Evolutionary conservation across 2,113 vertebrate species (phyloP), one percentile per base, ranked within the genome.

Genomic region (Dryoscopus gambensis): DNA sequence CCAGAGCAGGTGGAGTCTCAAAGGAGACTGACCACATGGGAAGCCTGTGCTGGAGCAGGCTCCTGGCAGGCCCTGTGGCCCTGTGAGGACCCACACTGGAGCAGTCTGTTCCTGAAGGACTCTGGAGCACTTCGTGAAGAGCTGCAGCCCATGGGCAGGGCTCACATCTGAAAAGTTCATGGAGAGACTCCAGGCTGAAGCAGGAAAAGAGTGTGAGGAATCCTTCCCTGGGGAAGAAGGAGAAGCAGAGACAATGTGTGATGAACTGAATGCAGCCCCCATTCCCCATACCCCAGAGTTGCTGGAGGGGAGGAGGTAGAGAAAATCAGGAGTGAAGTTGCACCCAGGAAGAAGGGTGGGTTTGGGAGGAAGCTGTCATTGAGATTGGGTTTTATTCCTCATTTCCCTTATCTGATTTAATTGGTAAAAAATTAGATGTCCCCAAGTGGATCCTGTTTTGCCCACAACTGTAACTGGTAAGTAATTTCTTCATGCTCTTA

Each of bases 281-380:
- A 30, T 8, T n/a, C 13, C 39, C 46, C 30, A 40, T 1, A 5
- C 5, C 6, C 13, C 40, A 40, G 47, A 62, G 33, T 0, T 82
- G 9, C 15, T 46, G n/a, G 20, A 60, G 53, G 6, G 23, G 4
- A 74, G 16, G 5, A 68, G 12, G 9, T 5, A 31, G 21, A 55
- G 40, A 69, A 49, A 68, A 68, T 31, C 5, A 10, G 11, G 24
- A 47, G 21, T 22, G 31, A 22, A 49, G 4, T 7, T 76, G 62
- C 10, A n/a, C 6, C 9, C 17, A 30, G 11, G 30, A 68, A 47
- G 15, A 62, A 40, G n/a, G 11, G 11, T 40, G 11, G 15, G 17
- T 27, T 60, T 68, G 25, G 47, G 16, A 37, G 13, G 8, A 53
- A 46, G 13, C 3, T 17, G 16, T n/a, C 19, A 25, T n/a, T n/a